Conservation (phyloP, 1,140 invertebrate species). For the Drosophila pandora region DNA sequence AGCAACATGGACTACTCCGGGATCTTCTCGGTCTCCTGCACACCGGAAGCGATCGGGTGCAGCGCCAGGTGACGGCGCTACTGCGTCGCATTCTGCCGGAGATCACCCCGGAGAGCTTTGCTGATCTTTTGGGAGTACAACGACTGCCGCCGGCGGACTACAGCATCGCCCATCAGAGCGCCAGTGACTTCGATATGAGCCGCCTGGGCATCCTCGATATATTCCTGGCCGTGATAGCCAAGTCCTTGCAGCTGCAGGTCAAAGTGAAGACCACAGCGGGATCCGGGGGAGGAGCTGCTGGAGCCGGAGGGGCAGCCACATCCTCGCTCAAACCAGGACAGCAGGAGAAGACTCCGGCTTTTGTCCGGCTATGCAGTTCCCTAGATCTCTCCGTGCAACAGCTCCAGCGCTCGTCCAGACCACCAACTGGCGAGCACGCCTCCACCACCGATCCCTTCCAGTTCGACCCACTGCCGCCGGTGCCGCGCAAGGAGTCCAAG, state of each 20-base stretch:
- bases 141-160: slow-evolving; percentile 91
- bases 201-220: slow-evolving; percentile 91
- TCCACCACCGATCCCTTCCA: slow-evolving; percentile 61
- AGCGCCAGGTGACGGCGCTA: slow-evolving; percentile 94
- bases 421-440: slow-evolving; percentile 29
- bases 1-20: slow-evolving; percentile 92
- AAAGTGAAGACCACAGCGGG: slow-evolving; percentile 88
- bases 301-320: background rate
- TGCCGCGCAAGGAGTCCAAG: slow-evolving; percentile 52
- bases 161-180: slow-evolving; percentile 87
- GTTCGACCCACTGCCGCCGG: slow-evolving; percentile 43
- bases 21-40: slow-evolving; percentile 95
- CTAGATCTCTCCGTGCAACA: slow-evolving; percentile 79
- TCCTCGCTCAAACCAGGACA: slow-evolving; percentile 42
- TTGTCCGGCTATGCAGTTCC: slow-evolving; percentile 76
- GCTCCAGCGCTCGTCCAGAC: slow-evolving; percentile 34
- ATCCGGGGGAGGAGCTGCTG: background rate
- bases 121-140: slow-evolving; percentile 88
- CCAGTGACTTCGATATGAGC: slow-evolving; percentile 87
- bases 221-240: slow-evolving; percentile 93
- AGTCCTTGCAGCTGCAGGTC: slow-evolving; percentile 93
- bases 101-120: slow-evolving; percentile 88
- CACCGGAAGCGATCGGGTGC: slow-evolving; percentile 96
- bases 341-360: slow-evolving; percentile 72
- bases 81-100: slow-evolving; percentile 93